phyloP scores from a whole-genome alignment of 2,888 invertebrate genomes.

The Latrodectus elegans region DNA sequence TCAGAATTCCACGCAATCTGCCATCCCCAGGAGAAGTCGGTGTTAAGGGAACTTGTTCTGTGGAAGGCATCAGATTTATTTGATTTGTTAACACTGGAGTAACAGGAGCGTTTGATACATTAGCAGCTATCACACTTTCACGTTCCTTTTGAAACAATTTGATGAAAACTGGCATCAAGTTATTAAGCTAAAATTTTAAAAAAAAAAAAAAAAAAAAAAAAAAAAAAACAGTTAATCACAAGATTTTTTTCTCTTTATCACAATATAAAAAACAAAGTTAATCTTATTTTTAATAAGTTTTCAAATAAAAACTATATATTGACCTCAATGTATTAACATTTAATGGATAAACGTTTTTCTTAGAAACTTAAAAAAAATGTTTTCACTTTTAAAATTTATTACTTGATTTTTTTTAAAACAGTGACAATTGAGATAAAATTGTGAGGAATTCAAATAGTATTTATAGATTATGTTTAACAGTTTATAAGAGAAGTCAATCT shows the following conservation, averaged over 20 bases:
- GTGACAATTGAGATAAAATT: no score
- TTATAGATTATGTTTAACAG: no score
- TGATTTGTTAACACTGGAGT: slow-evolving; percentile 63
- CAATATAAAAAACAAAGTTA: neutral
- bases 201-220: neutral
- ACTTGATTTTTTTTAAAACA: no score
- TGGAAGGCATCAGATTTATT: slow-evolving; percentile 56
- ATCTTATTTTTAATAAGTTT: neutral
- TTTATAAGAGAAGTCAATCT: no score
- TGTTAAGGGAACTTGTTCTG: slow-evolving; percentile 63
- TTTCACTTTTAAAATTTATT: no score
- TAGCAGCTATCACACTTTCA: slow-evolving; percentile 54
- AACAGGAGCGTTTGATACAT: slow-evolving; percentile 39
- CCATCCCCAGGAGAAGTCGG: slow-evolving; percentile 70
- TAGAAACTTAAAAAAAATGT: no score
- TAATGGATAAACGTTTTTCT: no score
- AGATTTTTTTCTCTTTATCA: neutral
- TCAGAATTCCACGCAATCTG: slow-evolving; percentile 69
- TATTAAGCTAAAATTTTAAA: slow-evolving; percentile 31
- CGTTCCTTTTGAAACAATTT: slow-evolving; percentile 68
- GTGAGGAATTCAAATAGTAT: no score
- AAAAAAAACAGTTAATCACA: neutral
- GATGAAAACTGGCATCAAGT: slow-evolving; percentile 58
- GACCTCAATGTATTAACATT: no score
- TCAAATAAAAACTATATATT: neutral